Evolutionary conservation across 1,140 invertebrate genomes (phyloP).

Genomic region (Nomia melanderi): DNA sequence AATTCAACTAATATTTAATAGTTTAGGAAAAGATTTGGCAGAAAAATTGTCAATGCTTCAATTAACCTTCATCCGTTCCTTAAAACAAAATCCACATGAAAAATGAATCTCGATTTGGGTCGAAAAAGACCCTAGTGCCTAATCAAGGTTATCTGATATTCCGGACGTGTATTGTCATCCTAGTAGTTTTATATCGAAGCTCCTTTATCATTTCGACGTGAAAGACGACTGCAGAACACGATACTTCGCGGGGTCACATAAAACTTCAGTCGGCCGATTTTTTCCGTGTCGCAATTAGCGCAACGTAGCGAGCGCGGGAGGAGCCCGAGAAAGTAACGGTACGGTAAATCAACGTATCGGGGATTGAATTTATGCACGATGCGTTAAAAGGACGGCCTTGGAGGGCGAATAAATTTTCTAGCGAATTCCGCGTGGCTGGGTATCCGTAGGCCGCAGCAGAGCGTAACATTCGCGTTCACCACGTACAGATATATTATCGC

Average conservation of each 20-base stretch:
- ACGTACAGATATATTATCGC: conserved; percentile 40
- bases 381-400: conserved; percentile 12
- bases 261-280: neutral
- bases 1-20: too few relatives aligned
- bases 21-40: too few relatives aligned
- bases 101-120: too few relatives aligned
- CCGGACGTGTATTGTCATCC: too few relatives aligned
- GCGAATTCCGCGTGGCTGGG: conserved; percentile 26
- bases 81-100: too few relatives aligned
- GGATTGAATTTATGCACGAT: conserved; percentile 11
- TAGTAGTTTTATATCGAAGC: too few relatives aligned
- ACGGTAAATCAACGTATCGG: conserved; percentile 26
- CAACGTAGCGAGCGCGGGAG: too few relatives aligned
- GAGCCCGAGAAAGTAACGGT: neutral
- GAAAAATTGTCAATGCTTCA: too few relatives aligned
- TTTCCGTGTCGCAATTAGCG: conserved; percentile 8
- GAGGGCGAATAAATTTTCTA: conserved; percentile 38
- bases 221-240: neutral
- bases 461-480: conserved; percentile 38
- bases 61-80: too few relatives aligned
- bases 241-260: neutral
- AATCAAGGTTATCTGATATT: too few relatives aligned
- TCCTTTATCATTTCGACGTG: neutral
- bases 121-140: too few relatives aligned
- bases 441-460: conserved; percentile 27